Evolutionary conservation across 1,140 invertebrate species (phyloP).

Genomic region (Vanessa tameamea): DNA sequence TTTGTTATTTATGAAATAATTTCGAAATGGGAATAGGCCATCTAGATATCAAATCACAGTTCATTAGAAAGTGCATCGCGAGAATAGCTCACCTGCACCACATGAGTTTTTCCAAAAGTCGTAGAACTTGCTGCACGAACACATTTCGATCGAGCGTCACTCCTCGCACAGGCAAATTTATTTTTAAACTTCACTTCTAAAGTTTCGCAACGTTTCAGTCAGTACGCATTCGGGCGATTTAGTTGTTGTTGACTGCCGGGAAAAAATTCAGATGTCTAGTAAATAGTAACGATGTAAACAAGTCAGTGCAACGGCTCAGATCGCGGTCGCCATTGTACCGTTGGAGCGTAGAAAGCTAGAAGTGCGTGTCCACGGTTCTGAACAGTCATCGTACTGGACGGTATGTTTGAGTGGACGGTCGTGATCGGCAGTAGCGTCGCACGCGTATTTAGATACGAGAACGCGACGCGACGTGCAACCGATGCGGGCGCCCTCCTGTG

Average conservation of each 20-base stretch:
- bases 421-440: constrained; percentile 14
- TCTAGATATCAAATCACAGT: background rate
- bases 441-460: constrained; percentile 21
- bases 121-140: constrained; percentile 75
- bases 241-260: constrained; percentile 52
- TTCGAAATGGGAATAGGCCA: background rate
- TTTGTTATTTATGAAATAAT: no score
- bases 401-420: constrained; percentile 42
- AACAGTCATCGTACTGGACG: constrained; percentile 57
- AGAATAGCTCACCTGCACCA: constrained; percentile 68
- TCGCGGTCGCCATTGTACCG: constrained; percentile 57
- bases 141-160: constrained; percentile 71
- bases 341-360: constrained; percentile 65
- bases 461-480: constrained; percentile 50
- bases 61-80: constrained; percentile 23
- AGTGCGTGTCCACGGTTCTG: constrained; percentile 44
- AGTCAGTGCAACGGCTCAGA: constrained; percentile 63
- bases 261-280: constrained; percentile 58
- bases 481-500: constrained; percentile 59
- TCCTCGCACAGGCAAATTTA: constrained; percentile 71
- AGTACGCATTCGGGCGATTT: constrained; percentile 56
- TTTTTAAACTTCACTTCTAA: constrained; percentile 79
- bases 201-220: constrained; percentile 74
- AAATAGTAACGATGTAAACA: constrained; percentile 59
- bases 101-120: constrained; percentile 77